Conservation (phyloP, 2,113 vertebrate genomes). For the Notechis scutatus region DNA sequence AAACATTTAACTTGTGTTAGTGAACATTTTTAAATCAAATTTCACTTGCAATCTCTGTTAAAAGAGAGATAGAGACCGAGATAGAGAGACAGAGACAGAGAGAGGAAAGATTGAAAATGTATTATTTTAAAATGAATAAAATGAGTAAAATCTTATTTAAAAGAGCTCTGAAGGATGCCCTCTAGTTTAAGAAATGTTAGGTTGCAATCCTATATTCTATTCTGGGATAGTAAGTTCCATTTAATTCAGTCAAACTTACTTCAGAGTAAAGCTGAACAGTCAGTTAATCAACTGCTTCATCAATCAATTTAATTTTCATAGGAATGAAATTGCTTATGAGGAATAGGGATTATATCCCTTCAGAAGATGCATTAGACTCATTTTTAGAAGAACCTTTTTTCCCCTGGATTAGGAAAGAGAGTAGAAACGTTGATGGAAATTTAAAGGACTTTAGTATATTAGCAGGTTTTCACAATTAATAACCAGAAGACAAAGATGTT, state of each 20-base stretch:
- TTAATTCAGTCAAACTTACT: background rate
- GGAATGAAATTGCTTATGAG: background rate
- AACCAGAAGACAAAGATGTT: background rate
- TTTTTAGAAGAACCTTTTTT: background rate
- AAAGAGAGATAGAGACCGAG: no score
- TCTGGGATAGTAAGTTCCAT: background rate
- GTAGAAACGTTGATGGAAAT: background rate
- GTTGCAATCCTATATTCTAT: background rate
- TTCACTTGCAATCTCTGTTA: background rate
- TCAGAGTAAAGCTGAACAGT: background rate
- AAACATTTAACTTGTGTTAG: background rate
- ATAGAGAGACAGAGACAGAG: no score
- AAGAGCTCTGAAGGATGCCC: background rate
- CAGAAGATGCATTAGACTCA: background rate
- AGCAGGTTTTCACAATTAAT: background rate
- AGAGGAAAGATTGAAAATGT: background rate
- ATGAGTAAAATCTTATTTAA: background rate
- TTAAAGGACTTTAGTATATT: background rate
- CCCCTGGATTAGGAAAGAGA: background rate
- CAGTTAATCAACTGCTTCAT: background rate
- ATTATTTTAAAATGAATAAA: background rate
- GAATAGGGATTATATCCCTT: background rate
- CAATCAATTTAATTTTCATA: background rate
- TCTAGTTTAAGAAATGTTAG: background rate
- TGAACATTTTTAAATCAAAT: background rate